Evolutionary conservation across 2,113 vertebrate genomes (phyloP).

Genomic region (Rhinolophus ferrumequinum): DNA sequence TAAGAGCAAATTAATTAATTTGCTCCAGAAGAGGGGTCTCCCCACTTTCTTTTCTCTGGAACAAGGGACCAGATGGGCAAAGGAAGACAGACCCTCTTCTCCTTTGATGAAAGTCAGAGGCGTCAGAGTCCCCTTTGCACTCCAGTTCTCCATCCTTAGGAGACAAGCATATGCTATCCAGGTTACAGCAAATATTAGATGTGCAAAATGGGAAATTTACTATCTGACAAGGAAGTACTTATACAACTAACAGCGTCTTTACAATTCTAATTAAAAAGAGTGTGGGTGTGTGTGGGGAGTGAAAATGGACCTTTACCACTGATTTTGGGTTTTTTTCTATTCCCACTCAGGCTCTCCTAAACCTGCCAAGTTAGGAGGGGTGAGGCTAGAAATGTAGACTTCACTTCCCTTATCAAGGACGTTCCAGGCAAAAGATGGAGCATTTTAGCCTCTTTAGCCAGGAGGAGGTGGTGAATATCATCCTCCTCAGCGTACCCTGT

Average conservation of each 20-base stretch:
- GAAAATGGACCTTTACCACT: not conserved
- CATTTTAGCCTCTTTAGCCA: constrained; percentile 74
- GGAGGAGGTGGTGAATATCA: constrained; percentile 68
- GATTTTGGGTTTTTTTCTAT: not conserved
- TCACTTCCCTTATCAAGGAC: constrained; percentile 59
- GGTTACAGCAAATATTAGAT: not conserved
- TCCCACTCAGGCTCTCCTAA: constrained; percentile 74
- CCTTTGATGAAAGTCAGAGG: not conserved
- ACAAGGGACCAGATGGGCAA: not conserved
- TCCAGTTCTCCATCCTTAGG: not conserved
- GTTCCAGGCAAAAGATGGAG: constrained; percentile 74
- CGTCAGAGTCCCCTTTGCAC: not conserved
- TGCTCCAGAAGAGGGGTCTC: not conserved
- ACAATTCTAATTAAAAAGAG: not conserved
- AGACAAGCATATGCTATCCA: not conserved
- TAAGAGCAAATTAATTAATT: not conserved
- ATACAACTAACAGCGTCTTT: not conserved
- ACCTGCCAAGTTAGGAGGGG: constrained; percentile 70
- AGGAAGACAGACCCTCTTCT: not conserved
- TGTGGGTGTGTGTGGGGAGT: not conserved
- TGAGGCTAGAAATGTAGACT: not conserved
- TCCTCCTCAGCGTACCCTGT: constrained; percentile 67
- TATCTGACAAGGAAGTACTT: not conserved
- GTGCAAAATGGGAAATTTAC: not conserved
- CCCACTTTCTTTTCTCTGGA: not conserved